These are phyloP conservation scores for Perccottus glenii DNA, from an alignment of 2,113 vertebrate species.

Conservation along the genomic window DNA sequence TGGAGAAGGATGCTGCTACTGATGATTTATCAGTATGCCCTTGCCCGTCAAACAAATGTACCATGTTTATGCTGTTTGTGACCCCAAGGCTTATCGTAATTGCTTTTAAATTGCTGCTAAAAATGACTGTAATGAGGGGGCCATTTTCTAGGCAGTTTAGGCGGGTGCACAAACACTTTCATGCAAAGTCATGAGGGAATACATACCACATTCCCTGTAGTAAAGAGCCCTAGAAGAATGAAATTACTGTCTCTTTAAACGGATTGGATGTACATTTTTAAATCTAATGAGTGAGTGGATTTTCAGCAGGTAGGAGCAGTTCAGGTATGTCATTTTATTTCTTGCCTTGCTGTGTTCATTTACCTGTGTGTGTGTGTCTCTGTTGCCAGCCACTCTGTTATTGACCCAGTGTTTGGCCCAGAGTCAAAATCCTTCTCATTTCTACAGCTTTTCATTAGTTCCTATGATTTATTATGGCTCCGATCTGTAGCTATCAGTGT, in stretches of 20 bases:
- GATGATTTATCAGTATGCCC: slow-evolving; percentile 68
- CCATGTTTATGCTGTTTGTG: slow-evolving; percentile 67
- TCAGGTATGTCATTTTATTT: slow-evolving; percentile 33
- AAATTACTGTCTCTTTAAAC: slow-evolving; percentile 26
- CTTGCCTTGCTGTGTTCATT: slow-evolving; percentile 22
- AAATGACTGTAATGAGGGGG: slow-evolving; percentile 70
- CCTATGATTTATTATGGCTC: slow-evolving; percentile 60
- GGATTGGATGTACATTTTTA: slow-evolving; percentile 21
- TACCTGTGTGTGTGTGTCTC: slow-evolving; percentile 37
- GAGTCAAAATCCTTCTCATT: slow-evolving; percentile 57
- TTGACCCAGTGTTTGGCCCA: slow-evolving; percentile 59
- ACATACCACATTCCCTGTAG: neutral
- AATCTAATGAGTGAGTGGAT: slow-evolving; percentile 33
- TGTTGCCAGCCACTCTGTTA: slow-evolving; percentile 37
- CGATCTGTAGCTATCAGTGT: slow-evolving; percentile 60
- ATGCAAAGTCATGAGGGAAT: slow-evolving; percentile 6
- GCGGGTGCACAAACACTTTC: slow-evolving; percentile 26
- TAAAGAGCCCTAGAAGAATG: slow-evolving; percentile 22
- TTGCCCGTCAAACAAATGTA: slow-evolving; percentile 67
- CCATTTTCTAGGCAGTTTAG: slow-evolving; percentile 47
- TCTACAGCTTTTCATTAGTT: slow-evolving; percentile 70
- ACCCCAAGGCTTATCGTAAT: slow-evolving; percentile 74
- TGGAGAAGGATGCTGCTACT: slow-evolving; percentile 59
- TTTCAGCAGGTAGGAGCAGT: slow-evolving; percentile 18
- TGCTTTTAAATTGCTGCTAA: slow-evolving; percentile 79